Evolutionary conservation across 2,888 invertebrate genomes (phyloP).

Genomic region (Drosophila atripex): DNA sequence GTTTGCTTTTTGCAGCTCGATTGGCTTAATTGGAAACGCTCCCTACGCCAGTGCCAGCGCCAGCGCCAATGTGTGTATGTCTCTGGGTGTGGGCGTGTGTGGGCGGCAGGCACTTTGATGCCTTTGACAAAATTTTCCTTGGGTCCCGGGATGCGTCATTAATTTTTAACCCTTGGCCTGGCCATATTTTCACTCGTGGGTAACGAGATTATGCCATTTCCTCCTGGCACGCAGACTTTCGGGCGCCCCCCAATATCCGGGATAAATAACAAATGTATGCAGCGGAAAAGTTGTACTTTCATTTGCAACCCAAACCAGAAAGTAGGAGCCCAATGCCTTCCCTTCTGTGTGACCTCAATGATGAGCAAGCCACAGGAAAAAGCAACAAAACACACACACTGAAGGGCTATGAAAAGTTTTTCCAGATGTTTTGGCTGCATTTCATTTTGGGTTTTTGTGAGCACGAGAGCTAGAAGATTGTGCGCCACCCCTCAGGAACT

Average conservation of each 20-base stretch:
- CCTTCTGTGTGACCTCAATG: conserved; percentile 39
- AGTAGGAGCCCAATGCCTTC: conserved; percentile 15
- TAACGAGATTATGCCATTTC: conserved; percentile 34
- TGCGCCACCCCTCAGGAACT: conserved; percentile 22
- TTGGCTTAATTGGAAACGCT: conserved; percentile 54
- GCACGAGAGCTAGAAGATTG: neutral
- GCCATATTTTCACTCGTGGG: conserved; percentile 20
- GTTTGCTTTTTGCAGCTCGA: conserved; percentile 42
- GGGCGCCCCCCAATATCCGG: conserved; percentile 39
- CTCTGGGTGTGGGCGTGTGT: conserved; percentile 21
- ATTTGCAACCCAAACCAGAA: conserved; percentile 21
- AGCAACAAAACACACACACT: conserved; percentile 16
- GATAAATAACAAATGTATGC: conserved; percentile 23
- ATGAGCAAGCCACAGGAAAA: conserved; percentile 54
- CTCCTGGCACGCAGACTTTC: conserved; percentile 28
- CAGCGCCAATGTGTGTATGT: conserved; percentile 2
- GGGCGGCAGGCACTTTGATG: conserved; percentile 33
- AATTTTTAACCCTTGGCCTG: conserved; percentile 56
- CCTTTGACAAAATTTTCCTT: conserved; percentile 55
- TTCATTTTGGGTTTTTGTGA: conserved; percentile 37
- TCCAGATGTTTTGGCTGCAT: conserved; percentile 55
- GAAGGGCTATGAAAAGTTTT: conserved; percentile 41
- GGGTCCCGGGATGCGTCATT: conserved; percentile 50
- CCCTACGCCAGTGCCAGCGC: neutral
- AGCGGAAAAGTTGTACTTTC: conserved; percentile 47